These are phyloP conservation scores for Tetragonula clypearis DNA, from an alignment of 1,140 invertebrate genomes.

Conservation along the genomic window DNA sequence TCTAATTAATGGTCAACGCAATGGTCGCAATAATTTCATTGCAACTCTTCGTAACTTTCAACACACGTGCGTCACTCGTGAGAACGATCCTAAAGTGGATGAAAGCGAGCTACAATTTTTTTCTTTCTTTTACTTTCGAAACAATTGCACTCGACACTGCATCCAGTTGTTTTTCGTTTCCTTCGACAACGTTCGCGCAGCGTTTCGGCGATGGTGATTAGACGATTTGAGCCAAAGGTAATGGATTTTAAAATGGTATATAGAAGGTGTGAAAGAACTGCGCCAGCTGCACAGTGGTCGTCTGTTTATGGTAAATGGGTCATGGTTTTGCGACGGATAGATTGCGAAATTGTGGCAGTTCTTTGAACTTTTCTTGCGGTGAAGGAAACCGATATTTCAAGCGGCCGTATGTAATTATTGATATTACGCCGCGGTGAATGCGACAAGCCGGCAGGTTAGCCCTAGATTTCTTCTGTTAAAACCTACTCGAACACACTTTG, in stretches of 20 bases:
- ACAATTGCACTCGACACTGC: too few relatives aligned
- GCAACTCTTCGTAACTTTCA: too few relatives aligned
- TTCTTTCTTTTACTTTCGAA: too few relatives aligned
- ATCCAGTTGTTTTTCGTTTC: too few relatives aligned
- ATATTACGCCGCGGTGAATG: slow-evolving; percentile 47
- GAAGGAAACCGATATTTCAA: slow-evolving; percentile 53
- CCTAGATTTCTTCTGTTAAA: slow-evolving; percentile 40
- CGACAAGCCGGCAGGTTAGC: neutral
- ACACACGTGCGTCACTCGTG: too few relatives aligned
- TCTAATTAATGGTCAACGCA: too few relatives aligned
- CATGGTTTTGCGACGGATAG: slow-evolving; percentile 50
- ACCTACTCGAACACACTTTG: neutral
- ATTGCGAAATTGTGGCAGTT: slow-evolving; percentile 55
- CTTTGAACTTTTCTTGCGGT: slow-evolving; percentile 56
- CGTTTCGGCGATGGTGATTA: too few relatives aligned
- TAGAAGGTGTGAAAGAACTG: slow-evolving; percentile 40
- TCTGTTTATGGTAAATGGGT: slow-evolving; percentile 50
- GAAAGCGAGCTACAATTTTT: neutral
- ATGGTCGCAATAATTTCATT: too few relatives aligned
- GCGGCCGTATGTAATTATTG: slow-evolving; percentile 48
- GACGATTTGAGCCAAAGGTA: neutral
- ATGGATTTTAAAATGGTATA: slow-evolving; percentile 13
- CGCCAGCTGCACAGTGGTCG: slow-evolving; percentile 11
- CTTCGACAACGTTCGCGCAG: too few relatives aligned
- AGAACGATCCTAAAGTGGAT: too few relatives aligned